A percentile compares a stretch with the other conserved stretches of the same genome.
Evolutionary conservation across 2,113 vertebrate species (phyloP).

Genomic region (Talpa occidentalis): DNA sequence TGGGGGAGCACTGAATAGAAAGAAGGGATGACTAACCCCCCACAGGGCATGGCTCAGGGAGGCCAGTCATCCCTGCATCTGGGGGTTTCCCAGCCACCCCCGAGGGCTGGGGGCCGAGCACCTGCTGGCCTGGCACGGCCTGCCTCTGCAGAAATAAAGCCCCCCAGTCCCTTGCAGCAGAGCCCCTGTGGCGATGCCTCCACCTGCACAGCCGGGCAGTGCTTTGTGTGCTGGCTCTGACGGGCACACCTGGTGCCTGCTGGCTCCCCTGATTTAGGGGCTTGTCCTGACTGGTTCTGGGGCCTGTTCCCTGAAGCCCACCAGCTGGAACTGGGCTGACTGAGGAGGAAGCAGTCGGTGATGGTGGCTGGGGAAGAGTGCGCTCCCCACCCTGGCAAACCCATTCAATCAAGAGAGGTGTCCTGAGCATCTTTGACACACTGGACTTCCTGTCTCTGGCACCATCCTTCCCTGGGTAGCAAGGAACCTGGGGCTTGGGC

Average conservation of each 20-base stretch:
- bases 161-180: neutral
- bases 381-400: neutral
- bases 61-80: constrained; percentile 30
- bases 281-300: neutral
- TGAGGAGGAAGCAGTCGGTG: neutral
- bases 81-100: constrained; percentile 62
- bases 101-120: constrained; percentile 28
- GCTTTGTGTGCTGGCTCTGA: constrained; percentile 55
- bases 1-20: neutral
- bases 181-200: neutral
- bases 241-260: constrained; percentile 69
- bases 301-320: constrained; percentile 29
- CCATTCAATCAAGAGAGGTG: neutral
- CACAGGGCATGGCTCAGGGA: neutral
- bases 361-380: neutral
- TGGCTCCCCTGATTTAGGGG: constrained; percentile 76
- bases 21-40: neutral
- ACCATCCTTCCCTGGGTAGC: neutral
- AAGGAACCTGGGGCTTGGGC: neutral
- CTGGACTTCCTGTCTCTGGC: neutral
- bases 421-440: neutral
- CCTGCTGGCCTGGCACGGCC: constrained; percentile 72
- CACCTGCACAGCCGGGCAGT: constrained; percentile 38
- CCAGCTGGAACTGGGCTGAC: constrained; percentile 52
- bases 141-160: constrained; percentile 3